Conservation (phyloP, 2,888 invertebrate genomes). For the Lithosia quadra region DNA sequence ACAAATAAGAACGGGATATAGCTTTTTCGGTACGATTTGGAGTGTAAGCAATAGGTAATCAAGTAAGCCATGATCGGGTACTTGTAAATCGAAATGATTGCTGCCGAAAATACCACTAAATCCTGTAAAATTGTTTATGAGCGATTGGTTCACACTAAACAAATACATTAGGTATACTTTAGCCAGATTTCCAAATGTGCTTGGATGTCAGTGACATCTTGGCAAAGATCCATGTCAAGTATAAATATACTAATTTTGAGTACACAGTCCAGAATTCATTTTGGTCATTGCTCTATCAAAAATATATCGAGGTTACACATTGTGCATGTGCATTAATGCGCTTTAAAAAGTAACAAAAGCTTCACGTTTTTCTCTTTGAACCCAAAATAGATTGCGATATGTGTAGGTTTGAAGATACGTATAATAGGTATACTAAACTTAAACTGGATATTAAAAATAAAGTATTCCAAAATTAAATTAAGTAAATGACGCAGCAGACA, state of each 20-base stretch:
- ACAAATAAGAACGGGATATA: not conserved
- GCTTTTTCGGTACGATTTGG: not conserved
- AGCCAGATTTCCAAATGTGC: conserved; percentile 70
- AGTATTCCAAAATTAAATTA: not conserved
- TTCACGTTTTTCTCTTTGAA: not conserved
- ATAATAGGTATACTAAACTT: too few relatives aligned
- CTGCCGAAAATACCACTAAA: conserved; percentile 11
- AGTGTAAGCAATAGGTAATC: not conserved
- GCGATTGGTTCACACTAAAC: conserved; percentile 43
- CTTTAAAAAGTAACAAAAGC: conserved; percentile 8
- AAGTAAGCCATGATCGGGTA: not conserved
- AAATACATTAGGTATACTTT: conserved; percentile 63
- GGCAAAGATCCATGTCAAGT: conserved; percentile 80
- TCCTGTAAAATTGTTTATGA: conserved; percentile 33
- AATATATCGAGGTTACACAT: conserved; percentile 61
- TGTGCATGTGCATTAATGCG: conserved; percentile 45
- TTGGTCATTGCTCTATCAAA: conserved; percentile 76
- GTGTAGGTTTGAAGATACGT: not conserved
- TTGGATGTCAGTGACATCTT: conserved; percentile 82
- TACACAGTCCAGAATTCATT: conserved; percentile 77
- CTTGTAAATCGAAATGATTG: not conserved
- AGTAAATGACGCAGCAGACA: not conserved
- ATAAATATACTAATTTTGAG: conserved; percentile 82
- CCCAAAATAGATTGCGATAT: not conserved
- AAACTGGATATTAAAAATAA: not conserved